Evolutionary conservation across 2,797 vertebrate genomes (phyloP), one percentile per base, ranked within the genome.

Genomic region (Neopelma chrysocephalum): DNA sequence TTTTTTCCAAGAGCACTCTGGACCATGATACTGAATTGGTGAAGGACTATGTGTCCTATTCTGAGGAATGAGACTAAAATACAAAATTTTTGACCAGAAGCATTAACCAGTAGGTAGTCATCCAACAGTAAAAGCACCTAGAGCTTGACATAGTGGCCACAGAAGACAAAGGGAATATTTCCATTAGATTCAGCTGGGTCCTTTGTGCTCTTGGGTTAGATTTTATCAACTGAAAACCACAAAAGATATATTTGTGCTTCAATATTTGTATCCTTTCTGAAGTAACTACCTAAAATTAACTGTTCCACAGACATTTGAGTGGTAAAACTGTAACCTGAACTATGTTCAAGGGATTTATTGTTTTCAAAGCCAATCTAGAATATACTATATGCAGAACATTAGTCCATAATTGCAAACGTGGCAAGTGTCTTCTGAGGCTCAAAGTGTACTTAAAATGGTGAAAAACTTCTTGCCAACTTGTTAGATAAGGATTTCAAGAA

Each of bases 111-210:
- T 40, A 29, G 10, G 7, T 84, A 64, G 51, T 48, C 18, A 75
- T 56, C 36, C 69, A 66, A 22, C 2, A 83, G 5, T 16, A 38
- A 82, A 57, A 66, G 11, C 22, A 73, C 20, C 15, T 27, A 66
- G 38, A 93, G 4, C 20, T 6, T 38, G 25, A 25, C 34, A 54
- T 5, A 10, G 29, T 36, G n/a, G 48, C 27, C 17, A 15, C 3
- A 81, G 58, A 86, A 64, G 40, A 58, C 6, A 61, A 68, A 62
- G 31, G 10, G 19, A 88, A 40, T 90, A 61, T 88, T 91, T 90
- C 25, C 20, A 0, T 54, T 81, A 32, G 7, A 1, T 40, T 83
- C n/a, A 34, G 11, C 6, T 50, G 18, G 4, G 7, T 32, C 4
- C 6, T 86, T 83, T 50, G 3, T 79, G 23, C 16, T 83, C 12